phyloP scores from a whole-genome alignment of 2,888 invertebrate species.

The Aphidius colemani region DNA sequence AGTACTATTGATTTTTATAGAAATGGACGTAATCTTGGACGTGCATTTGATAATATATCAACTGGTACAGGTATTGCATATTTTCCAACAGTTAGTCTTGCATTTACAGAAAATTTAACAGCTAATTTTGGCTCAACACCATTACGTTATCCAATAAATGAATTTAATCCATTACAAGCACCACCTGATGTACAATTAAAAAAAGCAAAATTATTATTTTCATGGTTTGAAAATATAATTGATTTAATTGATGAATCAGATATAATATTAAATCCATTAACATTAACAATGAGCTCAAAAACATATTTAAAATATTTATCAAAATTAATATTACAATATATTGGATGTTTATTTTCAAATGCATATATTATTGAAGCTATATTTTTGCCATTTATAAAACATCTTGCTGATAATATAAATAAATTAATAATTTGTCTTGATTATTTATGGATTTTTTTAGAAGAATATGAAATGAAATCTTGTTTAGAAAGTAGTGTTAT shows the following conservation, averaged over 20 bases:
- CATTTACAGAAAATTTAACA: constrained; percentile 75
- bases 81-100: constrained; percentile 80
- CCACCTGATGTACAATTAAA: constrained; percentile 43
- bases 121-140: constrained; percentile 80
- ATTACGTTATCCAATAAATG: constrained; percentile 70
- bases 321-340: constrained; percentile 63
- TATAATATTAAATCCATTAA: constrained; percentile 15
- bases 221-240: constrained; percentile 61
- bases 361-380: constrained; percentile 75
- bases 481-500: constrained; percentile 69
- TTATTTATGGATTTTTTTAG: constrained; percentile 71
- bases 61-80: constrained; percentile 76
- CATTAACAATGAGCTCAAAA: constrained; percentile 41
- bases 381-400: constrained; percentile 65
- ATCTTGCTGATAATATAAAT: constrained; percentile 35
- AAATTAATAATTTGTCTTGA: constrained; percentile 61
- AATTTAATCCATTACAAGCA: constrained; percentile 71
- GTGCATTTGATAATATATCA: constrained; percentile 74
- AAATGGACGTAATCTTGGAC: constrained; percentile 76
- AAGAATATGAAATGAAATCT: constrained; percentile 68
- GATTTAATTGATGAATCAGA: constrained; percentile 32
- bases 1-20: constrained; percentile 74
- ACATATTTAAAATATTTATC: constrained; percentile 52
- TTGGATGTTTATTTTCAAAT: constrained; percentile 67
- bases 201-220: constrained; percentile 60